Evolutionary conservation across 2,113 vertebrate species (phyloP).

Genomic region (Scopus umbretta): DNA sequence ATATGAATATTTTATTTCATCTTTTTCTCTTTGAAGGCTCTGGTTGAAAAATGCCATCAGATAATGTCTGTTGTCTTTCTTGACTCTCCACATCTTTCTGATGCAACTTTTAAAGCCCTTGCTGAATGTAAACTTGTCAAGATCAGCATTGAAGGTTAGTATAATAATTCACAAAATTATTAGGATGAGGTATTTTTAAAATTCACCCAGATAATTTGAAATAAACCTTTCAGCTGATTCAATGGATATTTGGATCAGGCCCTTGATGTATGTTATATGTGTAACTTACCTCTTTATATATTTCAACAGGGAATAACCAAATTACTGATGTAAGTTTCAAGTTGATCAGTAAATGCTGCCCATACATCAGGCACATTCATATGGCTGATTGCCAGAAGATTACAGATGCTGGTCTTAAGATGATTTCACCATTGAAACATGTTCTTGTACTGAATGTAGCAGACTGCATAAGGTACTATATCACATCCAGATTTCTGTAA

Average conservation of each 20-base stretch:
- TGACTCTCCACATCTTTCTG: slow-evolving; percentile 75
- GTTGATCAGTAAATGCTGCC: slow-evolving; percentile 72
- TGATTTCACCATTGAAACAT: slow-evolving; percentile 68
- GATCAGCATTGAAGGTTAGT: slow-evolving; percentile 72
- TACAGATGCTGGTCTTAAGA: slow-evolving; percentile 72
- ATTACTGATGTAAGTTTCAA: slow-evolving; percentile 76
- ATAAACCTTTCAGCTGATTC: neutral
- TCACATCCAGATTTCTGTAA: neutral
- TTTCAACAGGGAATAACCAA: slow-evolving; percentile 74
- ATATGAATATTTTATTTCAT: neutral
- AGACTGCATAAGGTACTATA: slow-evolving; percentile 74
- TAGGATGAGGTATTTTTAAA: neutral
- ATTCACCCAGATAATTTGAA: neutral
- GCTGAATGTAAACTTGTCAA: slow-evolving; percentile 66
- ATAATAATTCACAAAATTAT: neutral
- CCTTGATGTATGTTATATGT: neutral
- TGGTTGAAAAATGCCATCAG: slow-evolving; percentile 69
- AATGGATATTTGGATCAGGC: neutral
- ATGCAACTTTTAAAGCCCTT: slow-evolving; percentile 71
- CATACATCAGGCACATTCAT: slow-evolving; percentile 71
- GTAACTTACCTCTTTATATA: neutral
- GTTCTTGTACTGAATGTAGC: slow-evolving; percentile 76
- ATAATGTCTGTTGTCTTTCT: slow-evolving; percentile 72
- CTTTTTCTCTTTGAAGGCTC: slow-evolving; percentile 61
- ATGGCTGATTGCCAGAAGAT: slow-evolving; percentile 72